These are phyloP conservation scores for Nebria brevicollis DNA, from an alignment of 2,888 invertebrate genomes.

Conservation along the genomic window DNA sequence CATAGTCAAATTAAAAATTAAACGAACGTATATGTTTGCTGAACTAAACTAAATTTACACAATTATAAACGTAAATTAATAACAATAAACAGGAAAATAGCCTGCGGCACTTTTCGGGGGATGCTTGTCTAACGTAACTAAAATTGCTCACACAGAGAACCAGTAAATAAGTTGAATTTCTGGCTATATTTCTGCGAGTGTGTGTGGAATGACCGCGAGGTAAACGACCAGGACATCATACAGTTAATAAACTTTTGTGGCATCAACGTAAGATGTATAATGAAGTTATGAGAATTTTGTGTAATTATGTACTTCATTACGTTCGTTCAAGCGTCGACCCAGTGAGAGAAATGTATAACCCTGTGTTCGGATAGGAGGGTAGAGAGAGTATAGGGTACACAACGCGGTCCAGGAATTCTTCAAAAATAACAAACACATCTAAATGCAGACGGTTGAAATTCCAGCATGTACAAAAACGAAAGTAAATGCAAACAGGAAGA, in stretches of 20 bases:
- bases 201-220: neutral
- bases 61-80: too few species aligned
- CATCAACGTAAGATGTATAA: constrained; percentile 43
- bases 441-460: constrained; percentile 5
- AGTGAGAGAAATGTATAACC: constrained; percentile 7
- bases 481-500: neutral
- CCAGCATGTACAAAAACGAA: neutral
- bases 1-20: too few species aligned
- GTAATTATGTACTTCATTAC: constrained; percentile 46
- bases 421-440: constrained; percentile 34
- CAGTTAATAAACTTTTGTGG: constrained; percentile 42
- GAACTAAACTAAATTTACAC: too few species aligned
- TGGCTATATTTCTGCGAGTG: neutral
- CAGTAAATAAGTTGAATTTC: neutral
- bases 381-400: neutral
- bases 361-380: neutral
- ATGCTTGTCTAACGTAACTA: too few species aligned
- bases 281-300: constrained; percentile 46
- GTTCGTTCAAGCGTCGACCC: constrained; percentile 19
- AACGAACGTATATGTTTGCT: too few species aligned
- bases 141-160: too few species aligned
- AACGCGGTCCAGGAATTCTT: constrained; percentile 23
- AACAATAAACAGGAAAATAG: too few species aligned
- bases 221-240: constrained; percentile 3
- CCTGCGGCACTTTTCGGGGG: too few species aligned